A percentile compares a stretch with the other conserved stretches of the same genome.
phyloP scores from a whole-genome alignment of 2,113 vertebrate genomes.

The Colinus virginianus region DNA sequence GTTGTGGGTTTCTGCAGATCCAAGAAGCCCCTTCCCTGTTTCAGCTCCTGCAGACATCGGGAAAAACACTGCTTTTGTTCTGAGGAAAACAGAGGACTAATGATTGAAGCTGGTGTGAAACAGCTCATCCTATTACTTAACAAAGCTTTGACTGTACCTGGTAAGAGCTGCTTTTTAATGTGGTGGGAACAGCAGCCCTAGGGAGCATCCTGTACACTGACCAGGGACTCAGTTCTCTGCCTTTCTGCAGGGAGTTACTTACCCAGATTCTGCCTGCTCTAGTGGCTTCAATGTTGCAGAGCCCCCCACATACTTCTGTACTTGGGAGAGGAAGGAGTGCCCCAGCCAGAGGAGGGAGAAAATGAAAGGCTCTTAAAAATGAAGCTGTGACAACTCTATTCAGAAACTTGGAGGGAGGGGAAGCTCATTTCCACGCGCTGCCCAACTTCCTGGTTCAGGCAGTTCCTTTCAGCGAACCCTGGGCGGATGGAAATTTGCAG shows the following conservation, averaged over 20 bases:
- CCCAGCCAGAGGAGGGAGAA: not conserved
- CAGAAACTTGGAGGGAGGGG: not conserved
- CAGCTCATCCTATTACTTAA: not conserved
- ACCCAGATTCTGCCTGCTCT: not conserved
- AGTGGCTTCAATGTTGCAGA: not conserved
- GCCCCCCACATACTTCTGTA: not conserved
- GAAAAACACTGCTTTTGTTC: not conserved
- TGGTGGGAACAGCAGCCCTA: not conserved
- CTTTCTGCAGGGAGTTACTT: not conserved
- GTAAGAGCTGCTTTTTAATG: not conserved
- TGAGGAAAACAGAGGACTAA: not conserved
- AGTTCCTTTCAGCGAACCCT: constrained; percentile 55
- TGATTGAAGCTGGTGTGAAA: not conserved
- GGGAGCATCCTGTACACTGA: not conserved
- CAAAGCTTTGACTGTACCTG: not conserved
- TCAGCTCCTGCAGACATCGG: not conserved
- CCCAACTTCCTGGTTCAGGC: constrained; percentile 41
- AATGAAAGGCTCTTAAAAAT: not conserved
- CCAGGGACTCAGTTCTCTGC: not conserved
- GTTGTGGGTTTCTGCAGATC: not conserved
- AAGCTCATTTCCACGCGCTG: not conserved
- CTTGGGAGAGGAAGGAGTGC: not conserved
- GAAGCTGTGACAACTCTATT: not conserved
- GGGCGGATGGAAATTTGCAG: not conserved
- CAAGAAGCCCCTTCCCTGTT: not conserved